A percentile compares a stretch with the other conserved stretches of the same genome.
These are phyloP conservation scores for Triplophysa tibetana DNA, from an alignment of 2,113 vertebrate genomes.

Conservation along the genomic window DNA sequence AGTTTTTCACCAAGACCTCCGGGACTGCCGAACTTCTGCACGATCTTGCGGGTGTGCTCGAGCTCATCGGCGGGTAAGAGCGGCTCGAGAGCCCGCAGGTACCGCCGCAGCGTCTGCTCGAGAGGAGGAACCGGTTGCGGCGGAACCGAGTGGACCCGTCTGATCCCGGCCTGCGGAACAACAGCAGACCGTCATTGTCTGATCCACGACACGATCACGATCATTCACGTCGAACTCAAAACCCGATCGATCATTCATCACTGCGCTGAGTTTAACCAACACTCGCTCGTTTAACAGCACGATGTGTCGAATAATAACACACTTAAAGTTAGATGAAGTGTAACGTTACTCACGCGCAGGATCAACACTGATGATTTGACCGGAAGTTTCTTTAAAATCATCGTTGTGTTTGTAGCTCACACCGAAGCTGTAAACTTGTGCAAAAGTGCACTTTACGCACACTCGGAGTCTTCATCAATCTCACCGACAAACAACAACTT, in stretches of 20 bases:
- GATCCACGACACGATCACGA: no score
- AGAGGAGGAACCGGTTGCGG: slow-evolving; percentile 77
- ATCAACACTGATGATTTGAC: slow-evolving; percentile 9
- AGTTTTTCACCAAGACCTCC: slow-evolving; percentile 73
- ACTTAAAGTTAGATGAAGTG: neutral
- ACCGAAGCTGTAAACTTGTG: neutral
- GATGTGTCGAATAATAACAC: neutral
- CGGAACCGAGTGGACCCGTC: slow-evolving; percentile 61
- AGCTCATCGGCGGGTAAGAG: slow-evolving; percentile 77
- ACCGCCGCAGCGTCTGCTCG: slow-evolving; percentile 72
- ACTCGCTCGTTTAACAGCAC: neutral
- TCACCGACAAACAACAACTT: no score
- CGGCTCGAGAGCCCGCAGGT: slow-evolving; percentile 77
- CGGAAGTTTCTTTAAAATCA: slow-evolving; percentile 43
- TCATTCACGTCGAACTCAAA: no score
- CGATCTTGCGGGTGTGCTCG: slow-evolving; percentile 72
- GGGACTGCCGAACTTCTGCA: slow-evolving; percentile 68
- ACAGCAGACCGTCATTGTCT: neutral
- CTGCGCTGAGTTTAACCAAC: no score
- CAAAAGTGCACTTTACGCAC: neutral
- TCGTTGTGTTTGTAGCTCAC: neutral
- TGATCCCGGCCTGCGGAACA: slow-evolving; percentile 26
- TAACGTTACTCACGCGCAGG: slow-evolving; percentile 26
- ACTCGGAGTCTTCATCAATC: slow-evolving; percentile 15
- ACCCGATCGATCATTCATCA: no score